Percentiles rank a stretch among this genome's conserved stretches.
phyloP scores from a whole-genome alignment of 2,797 vertebrate species.

The Todus mexicanus region DNA sequence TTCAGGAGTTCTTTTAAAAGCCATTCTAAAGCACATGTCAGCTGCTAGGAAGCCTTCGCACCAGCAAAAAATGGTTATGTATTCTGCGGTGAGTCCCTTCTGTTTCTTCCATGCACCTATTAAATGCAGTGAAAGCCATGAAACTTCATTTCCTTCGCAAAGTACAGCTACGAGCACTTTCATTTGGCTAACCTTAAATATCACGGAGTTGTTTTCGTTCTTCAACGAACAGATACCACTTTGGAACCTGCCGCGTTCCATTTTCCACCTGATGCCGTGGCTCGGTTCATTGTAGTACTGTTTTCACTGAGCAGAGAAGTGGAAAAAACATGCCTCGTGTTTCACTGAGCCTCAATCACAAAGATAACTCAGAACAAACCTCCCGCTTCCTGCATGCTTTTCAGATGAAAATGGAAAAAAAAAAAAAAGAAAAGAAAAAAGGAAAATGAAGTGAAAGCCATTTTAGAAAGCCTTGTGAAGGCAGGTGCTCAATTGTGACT shows the following conservation, averaged over 20 bases:
- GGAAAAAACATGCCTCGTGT: background rate
- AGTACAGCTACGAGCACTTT: background rate
- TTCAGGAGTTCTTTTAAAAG: constrained; percentile 80
- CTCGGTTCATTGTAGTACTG: background rate
- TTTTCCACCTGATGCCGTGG: background rate
- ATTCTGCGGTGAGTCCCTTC: constrained; percentile 82
- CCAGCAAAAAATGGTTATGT: constrained; percentile 79
- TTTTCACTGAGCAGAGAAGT: background rate
- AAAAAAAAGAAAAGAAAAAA: background rate
- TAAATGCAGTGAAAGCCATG: background rate
- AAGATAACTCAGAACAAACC: background rate
- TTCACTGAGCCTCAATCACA: background rate
- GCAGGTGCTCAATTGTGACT: background rate
- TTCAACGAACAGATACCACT: background rate
- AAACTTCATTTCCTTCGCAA: background rate
- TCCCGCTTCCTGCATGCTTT: background rate
- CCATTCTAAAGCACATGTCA: constrained; percentile 80
- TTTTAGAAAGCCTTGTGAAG: background rate
- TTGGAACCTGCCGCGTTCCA: background rate
- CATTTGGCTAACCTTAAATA: background rate
- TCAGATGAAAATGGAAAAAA: background rate
- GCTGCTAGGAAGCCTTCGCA: constrained; percentile 70
- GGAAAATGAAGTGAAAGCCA: background rate
- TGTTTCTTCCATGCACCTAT: background rate
- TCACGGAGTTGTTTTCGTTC: background rate